Conservation (phyloP, 2,113 vertebrate genomes). For the Pseudorectes ferrugineus region DNA sequence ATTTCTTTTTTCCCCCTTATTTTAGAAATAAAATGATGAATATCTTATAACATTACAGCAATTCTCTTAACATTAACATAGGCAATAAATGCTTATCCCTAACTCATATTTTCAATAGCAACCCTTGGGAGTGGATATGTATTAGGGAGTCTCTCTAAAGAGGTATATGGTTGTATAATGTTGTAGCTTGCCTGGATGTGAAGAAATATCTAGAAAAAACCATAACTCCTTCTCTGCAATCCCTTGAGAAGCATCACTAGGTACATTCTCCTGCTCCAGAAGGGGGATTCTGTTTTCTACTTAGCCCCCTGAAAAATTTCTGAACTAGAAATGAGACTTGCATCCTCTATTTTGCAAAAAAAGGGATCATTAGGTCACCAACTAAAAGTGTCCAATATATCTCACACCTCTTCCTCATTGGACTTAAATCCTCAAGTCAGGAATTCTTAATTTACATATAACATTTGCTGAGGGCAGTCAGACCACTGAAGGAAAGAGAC, state of each 20-base stretch:
- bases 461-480: neutral
- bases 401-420: rapidly evolving
- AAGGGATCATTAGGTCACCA: neutral
- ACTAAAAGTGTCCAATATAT: neutral
- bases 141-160: neutral
- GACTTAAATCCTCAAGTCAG: neutral
- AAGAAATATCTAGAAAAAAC: neutral
- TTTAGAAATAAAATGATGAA: slow-evolving; percentile 10
- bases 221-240: rapidly evolving
- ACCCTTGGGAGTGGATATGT: rapidly evolving
- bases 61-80: neutral
- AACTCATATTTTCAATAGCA: neutral
- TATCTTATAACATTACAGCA: neutral
- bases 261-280: neutral
- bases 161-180: rapidly evolving
- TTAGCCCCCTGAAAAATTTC: neutral
- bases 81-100: neutral
- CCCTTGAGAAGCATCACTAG: neutral
- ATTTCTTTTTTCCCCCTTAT: rapidly evolving
- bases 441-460: neutral
- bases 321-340: neutral
- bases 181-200: neutral
- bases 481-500: neutral
- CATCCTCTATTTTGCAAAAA: neutral
- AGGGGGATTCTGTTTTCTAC: neutral